Base-by-base conservation (phyloP, 2,113 vertebrate species). In the Eulacestoma nigropectus region DNA sequence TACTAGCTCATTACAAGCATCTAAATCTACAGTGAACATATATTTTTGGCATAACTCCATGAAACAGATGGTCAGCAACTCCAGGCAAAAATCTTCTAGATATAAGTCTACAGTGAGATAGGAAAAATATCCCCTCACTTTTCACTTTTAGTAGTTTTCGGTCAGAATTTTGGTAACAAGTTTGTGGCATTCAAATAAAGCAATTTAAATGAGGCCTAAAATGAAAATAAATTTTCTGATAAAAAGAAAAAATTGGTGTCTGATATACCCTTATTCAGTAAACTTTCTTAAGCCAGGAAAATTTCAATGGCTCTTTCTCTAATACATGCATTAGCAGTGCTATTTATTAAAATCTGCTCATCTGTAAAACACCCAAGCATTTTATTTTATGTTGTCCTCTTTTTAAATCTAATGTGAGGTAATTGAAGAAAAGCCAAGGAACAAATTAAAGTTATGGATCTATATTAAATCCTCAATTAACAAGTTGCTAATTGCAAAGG, bases 31-130 rank as follows among this genome's bases (percentile, higher is more conserved):
- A 93, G n/a, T 33, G 33, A 82, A 92, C 95, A 89, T 30, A 13
- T 11, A 55, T 42, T 90, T 95, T 85, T 95, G 89, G 94, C 84
- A 29, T 37, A 76, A 80, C 5, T 82, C 64, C 64, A 84, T 22
- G 42, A 88, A 97, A 69, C 96, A 97, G 87, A 96, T 90, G 89
- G 86, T 72, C 75, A 93, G 49, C 2, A 6, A 52, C 64, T 96
- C 60, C 62, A 95, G 41, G 75, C 26, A 91, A 96, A 94, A 60
- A 70, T 56, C 67, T 93, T 93, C 64, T 49, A 86, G 46, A 84
- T 62, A 21, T 7, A 84, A 80, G 64, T 59, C 78, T 74, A 88
- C 62, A 88, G 0, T 65, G 46, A 96, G n/a, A 85, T 16, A 78
- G 18, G 42, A 93, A 88, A 87, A 84, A 63, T 46, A 93, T n/a